Evolutionary conservation across 2,113 vertebrate species (phyloP).

Genomic region (Chamaea fasciata): DNA sequence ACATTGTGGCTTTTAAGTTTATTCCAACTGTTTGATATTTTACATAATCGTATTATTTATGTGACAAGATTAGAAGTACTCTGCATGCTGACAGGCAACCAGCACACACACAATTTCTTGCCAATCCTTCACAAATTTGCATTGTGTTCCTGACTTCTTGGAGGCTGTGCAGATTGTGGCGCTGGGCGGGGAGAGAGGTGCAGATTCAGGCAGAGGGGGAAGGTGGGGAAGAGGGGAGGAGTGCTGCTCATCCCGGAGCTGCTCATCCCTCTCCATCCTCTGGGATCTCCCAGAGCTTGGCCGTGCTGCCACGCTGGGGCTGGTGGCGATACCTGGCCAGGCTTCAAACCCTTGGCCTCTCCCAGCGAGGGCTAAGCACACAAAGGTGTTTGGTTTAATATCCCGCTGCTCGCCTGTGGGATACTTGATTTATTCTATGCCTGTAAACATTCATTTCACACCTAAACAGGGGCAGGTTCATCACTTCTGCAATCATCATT

Average conservation of each 20-base stretch:
- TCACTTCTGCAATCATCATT: conserved; percentile 67
- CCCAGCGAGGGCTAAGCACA: neutral
- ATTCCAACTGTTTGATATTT: conserved; percentile 67
- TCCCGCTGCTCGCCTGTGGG: conserved; percentile 50
- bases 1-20: conserved; percentile 60
- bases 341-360: conserved; percentile 12
- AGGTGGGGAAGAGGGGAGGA: neutral
- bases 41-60: conserved; percentile 67
- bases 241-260: neutral
- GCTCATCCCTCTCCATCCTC: neutral
- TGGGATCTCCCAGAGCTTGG: neutral
- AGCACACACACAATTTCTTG: conserved; percentile 29
- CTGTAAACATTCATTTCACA: conserved; percentile 70
- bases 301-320: neutral
- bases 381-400: conserved; percentile 51
- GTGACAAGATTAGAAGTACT: conserved; percentile 65
- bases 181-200: neutral
- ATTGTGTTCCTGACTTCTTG: conserved; percentile 40
- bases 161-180: conserved; percentile 5
- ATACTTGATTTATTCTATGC: conserved; percentile 64
- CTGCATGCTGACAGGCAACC: conserved; percentile 53
- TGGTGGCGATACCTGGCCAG: neutral
- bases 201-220: neutral
- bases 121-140: conserved; percentile 39
- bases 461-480: conserved; percentile 68